Conservation (phyloP, 2,888 invertebrate species). For the Ophraella communa region DNA sequence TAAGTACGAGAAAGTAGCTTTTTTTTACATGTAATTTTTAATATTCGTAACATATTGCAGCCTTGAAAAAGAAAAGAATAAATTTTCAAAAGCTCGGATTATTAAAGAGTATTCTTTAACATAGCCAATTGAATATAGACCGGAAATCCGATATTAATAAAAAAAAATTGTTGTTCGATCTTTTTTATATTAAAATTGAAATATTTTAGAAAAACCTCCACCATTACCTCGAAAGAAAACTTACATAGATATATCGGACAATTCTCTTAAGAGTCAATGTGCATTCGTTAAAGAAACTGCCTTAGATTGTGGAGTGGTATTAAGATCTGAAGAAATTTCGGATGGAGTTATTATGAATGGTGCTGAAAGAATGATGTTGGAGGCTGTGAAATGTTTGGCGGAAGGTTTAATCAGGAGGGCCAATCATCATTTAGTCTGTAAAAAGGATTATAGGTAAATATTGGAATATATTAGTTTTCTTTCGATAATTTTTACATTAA, state of each 20-base stretch:
- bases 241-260: constrained; percentile 43
- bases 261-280: constrained; percentile 50
- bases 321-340: constrained; percentile 60
- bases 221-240: constrained; percentile 27
- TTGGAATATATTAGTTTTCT: neutral
- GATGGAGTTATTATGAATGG: constrained; percentile 59
- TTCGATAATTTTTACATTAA: no score
- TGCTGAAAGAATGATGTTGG: constrained; percentile 62
- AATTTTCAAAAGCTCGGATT: no score
- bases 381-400: constrained; percentile 63
- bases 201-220: constrained; percentile 4
- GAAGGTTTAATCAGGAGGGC: constrained; percentile 60
- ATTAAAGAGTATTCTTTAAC: no score
- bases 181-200: neutral
- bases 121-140: no score
- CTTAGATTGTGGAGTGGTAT: constrained; percentile 59
- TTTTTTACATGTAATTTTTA: no score
- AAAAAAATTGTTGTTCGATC: no score
- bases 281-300: constrained; percentile 59
- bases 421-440: constrained; percentile 46
- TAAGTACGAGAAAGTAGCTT: no score
- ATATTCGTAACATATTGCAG: no score
- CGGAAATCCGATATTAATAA: no score
- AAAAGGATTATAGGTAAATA: constrained; percentile 44
- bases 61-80: no score